These are phyloP conservation scores for Chironomus tentans DNA, from an alignment of 2,888 invertebrate species.

Conservation along the genomic window DNA sequence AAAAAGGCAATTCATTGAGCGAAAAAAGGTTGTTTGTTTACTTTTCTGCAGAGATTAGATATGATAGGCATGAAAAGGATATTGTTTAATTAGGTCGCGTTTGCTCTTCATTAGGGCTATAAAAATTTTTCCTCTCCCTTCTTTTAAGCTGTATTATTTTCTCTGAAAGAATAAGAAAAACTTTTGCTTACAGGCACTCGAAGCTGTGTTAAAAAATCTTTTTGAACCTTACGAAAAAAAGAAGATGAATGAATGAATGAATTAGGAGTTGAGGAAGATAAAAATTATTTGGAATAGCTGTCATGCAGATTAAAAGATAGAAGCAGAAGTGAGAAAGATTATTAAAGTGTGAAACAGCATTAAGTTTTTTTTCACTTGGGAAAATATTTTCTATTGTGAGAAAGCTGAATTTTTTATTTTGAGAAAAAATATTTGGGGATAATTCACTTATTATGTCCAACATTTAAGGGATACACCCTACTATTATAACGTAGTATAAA, in stretches of 20 bases:
- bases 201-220: background rate
- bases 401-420: too few relatives aligned
- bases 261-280: background rate
- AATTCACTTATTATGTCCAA: too few relatives aligned
- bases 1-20: conserved; percentile 1
- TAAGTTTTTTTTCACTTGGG: background rate
- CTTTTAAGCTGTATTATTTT: background rate
- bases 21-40: conserved; percentile 8
- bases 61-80: conserved; percentile 10
- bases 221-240: background rate
- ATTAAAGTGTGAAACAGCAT: background rate
- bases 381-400: background rate
- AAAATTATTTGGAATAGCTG: background rate
- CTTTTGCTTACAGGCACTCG: background rate
- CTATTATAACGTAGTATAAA: too few relatives aligned
- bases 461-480: too few relatives aligned
- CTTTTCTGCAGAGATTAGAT: conserved; percentile 1
- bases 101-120: conserved; percentile 6
- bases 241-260: background rate
- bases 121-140: background rate
- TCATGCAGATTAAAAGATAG: background rate
- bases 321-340: background rate
- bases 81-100: conserved; percentile 10
- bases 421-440: too few relatives aligned
- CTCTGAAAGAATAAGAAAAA: background rate